phyloP scores from a whole-genome alignment of 2,888 invertebrate species.

The Rhingia rostrata region DNA sequence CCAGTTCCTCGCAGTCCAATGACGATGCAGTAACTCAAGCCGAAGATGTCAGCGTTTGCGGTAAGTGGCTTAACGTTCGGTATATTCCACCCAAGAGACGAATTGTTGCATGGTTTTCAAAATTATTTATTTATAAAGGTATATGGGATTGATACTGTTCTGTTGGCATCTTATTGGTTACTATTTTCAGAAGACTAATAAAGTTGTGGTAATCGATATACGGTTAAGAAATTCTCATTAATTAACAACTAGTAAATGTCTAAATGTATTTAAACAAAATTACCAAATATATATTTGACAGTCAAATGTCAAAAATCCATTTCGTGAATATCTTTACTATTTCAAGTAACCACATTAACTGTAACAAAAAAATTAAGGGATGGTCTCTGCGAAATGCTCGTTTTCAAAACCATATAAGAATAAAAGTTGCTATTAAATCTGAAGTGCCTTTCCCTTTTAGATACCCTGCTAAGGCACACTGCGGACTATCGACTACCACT shows the following conservation, averaged over 20 bases:
- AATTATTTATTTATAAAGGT: constrained; percentile 18
- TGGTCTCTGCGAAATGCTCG: no score
- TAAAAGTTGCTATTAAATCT: no score
- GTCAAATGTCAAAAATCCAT: neutral
- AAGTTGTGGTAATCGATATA: constrained; percentile 21
- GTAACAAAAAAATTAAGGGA: no score
- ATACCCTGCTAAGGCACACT: no score
- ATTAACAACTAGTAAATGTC: neutral
- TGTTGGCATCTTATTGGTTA: neutral
- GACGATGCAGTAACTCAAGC: constrained; percentile 59
- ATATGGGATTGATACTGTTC: neutral
- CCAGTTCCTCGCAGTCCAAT: constrained; percentile 55
- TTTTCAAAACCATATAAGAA: no score
- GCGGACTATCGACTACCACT: no score
- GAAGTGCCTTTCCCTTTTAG: no score
- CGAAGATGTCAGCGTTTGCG: constrained; percentile 71
- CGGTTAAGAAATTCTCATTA: constrained; percentile 17
- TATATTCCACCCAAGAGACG: constrained; percentile 38
- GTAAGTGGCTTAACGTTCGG: constrained; percentile 53
- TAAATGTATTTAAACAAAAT: no score
- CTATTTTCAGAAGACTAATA: constrained; percentile 21
- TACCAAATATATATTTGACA: no score
- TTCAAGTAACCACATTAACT: no score
- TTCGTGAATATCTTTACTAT: no score
- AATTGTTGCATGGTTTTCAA: constrained; percentile 53